These are phyloP conservation scores for Buceros bicornis DNA, from an alignment of 2,797 vertebrate species.

Conservation along the genomic window DNA sequence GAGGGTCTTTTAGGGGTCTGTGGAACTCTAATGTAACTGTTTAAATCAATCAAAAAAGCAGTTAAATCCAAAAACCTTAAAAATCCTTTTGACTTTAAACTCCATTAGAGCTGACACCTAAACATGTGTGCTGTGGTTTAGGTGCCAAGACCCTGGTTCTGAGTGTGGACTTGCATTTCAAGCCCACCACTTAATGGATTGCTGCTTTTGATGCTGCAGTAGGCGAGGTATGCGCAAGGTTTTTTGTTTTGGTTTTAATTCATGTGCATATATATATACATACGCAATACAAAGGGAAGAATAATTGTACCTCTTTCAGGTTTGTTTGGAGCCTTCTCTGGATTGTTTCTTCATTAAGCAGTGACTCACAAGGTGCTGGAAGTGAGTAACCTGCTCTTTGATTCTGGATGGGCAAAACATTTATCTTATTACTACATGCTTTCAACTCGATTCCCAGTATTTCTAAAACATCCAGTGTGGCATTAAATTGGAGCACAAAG, in stretches of 20 bases:
- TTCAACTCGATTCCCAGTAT: not conserved
- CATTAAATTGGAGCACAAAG: not conserved
- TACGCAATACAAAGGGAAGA: not conserved
- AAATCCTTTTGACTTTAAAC: not conserved
- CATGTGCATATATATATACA: accelerated
- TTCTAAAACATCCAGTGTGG: not conserved
- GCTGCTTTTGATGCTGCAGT: not conserved
- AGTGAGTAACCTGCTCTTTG: not conserved
- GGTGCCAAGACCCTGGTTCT: accelerated
- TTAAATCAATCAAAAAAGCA: not conserved
- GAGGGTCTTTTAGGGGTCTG: not conserved
- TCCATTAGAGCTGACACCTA: not conserved
- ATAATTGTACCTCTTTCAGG: not conserved
- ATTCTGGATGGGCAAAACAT: not conserved
- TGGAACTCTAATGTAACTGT: not conserved
- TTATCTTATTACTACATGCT: not conserved
- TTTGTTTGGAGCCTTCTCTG: not conserved
- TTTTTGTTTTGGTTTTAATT: no score
- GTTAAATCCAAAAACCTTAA: not conserved
- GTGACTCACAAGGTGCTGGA: not conserved
- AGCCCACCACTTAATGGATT: not conserved
- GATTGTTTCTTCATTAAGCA: not conserved
- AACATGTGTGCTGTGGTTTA: not conserved
- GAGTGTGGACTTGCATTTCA: not conserved
- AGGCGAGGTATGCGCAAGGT: not conserved